phyloP scores from a whole-genome alignment of 1,140 invertebrate genomes.

The Helicoverpa armigera region DNA sequence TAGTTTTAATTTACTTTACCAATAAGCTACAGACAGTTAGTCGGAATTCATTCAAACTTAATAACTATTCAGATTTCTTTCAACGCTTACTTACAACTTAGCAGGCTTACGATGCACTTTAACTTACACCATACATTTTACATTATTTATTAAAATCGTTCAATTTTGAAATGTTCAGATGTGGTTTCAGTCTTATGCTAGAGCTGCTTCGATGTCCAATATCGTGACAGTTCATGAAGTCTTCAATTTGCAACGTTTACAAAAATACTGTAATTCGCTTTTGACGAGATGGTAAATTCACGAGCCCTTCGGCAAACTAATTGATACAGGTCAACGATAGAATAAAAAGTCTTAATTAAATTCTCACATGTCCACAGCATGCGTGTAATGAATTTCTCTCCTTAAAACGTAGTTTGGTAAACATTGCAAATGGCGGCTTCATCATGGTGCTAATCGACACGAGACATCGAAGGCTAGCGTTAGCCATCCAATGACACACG shows the following conservation, averaged over 20 bases:
- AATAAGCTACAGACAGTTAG: constrained; percentile 46
- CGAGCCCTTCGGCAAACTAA: too few species aligned
- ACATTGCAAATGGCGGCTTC: too few species aligned
- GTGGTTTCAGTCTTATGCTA: constrained; percentile 34
- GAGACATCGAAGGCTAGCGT: background rate
- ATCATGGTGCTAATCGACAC: background rate
- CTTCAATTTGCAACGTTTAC: background rate
- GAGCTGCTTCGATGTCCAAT: background rate
- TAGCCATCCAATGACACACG: background rate
- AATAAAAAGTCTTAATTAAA: too few species aligned
- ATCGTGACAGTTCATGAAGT: background rate
- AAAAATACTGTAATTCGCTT: background rate
- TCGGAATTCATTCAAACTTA: constrained; percentile 51
- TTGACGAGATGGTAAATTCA: too few species aligned
- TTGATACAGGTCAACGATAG: too few species aligned
- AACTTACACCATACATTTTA: background rate
- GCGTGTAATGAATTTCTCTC: too few species aligned
- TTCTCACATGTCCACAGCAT: too few species aligned
- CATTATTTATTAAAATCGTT: background rate
- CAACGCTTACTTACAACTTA: constrained; percentile 30
- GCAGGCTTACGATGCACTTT: constrained; percentile 26
- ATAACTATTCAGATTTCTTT: constrained; percentile 59
- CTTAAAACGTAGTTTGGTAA: too few species aligned
- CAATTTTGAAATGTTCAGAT: constrained; percentile 20
- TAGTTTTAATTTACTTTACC: constrained; percentile 52